Conservation (phyloP, 1,140 invertebrate species). For the Hyles vespertilio region DNA sequence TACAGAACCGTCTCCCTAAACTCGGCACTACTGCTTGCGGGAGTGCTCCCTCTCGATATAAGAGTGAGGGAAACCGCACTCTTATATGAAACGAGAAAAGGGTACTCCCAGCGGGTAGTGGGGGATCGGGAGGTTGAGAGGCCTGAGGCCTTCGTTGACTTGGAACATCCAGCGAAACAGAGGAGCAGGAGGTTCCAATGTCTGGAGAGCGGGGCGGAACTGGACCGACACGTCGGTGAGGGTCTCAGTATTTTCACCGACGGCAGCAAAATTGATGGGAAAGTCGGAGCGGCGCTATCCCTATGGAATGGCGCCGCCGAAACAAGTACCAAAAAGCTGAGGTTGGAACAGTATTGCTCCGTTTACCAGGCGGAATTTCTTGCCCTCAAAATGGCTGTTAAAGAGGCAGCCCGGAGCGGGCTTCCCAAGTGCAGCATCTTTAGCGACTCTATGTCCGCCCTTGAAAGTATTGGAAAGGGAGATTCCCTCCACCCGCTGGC, state of each 20-base stretch:
- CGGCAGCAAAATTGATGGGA: conserved; percentile 26
- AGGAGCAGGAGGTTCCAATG: conserved; percentile 1
- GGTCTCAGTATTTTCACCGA: conserved; percentile 19
- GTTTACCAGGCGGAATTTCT: conserved; percentile 31
- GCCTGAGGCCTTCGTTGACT: neutral
- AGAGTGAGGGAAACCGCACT: conserved; percentile 13
- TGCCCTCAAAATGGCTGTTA: neutral
- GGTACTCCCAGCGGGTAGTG: conserved; percentile 6
- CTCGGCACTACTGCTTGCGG: neutral
- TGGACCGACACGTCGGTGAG: neutral
- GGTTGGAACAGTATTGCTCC: conserved; percentile 20
- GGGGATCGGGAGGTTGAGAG: conserved; percentile 15
- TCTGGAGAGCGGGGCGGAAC: conserved; percentile 9
- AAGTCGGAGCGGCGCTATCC: conserved; percentile 26
- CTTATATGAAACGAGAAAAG: conserved; percentile 14
- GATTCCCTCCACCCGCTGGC: too few relatives aligned
- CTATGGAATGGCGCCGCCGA: conserved; percentile 17
- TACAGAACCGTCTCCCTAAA: conserved; percentile 1
- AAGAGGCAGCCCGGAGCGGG: neutral
- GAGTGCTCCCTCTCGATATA: conserved; percentile 17
- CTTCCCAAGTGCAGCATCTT: conserved; percentile 4
- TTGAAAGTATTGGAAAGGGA: conserved; percentile 9
- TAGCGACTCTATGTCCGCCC: conserved; percentile 26
- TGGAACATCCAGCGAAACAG: conserved; percentile 13
- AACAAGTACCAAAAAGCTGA: conserved; percentile 12